phyloP scores from a whole-genome alignment of 2,888 invertebrate genomes.

The Drosophila quinaria region DNA sequence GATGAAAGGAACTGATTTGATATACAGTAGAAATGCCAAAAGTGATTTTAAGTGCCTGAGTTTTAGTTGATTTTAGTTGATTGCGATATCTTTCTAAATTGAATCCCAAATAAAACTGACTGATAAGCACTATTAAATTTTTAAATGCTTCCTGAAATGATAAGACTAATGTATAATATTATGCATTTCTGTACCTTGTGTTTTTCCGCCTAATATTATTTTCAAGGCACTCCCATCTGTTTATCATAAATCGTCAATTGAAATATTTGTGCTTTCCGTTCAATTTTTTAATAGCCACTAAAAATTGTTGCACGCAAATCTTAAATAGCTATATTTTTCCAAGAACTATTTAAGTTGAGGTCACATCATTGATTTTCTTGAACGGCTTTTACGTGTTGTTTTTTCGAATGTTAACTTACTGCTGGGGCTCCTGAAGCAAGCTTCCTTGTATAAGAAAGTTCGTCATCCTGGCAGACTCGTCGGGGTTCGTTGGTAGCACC shows the following conservation, averaged over 20 bases:
- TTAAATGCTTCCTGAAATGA: neutral
- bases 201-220: slow-evolving; percentile 1
- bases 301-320: slow-evolving; percentile 50
- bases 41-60: slow-evolving; percentile 3
- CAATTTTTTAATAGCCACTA: slow-evolving; percentile 8
- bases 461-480: slow-evolving; percentile 64
- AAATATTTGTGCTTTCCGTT: slow-evolving; percentile 3
- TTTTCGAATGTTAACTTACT: slow-evolving; percentile 75
- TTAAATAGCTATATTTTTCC: slow-evolving; percentile 4
- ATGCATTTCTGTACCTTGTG: neutral
- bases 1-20: slow-evolving; percentile 32
- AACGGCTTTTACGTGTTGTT: slow-evolving; percentile 3
- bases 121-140: neutral
- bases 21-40: slow-evolving; percentile 20
- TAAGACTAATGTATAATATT: neutral
- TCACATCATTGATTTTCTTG: slow-evolving; percentile 54
- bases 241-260: slow-evolving; percentile 32
- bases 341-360: slow-evolving; percentile 15
- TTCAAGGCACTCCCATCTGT: slow-evolving; percentile 18
- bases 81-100: slow-evolving; percentile 10
- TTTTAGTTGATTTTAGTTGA: neutral
- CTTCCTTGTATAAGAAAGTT: slow-evolving; percentile 80
- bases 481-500: slow-evolving; percentile 70
- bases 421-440: slow-evolving; percentile 71
- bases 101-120: slow-evolving; percentile 2